Base-by-base conservation (phyloP, 2,888 invertebrate genomes). In the Polyommatus icarus region DNA sequence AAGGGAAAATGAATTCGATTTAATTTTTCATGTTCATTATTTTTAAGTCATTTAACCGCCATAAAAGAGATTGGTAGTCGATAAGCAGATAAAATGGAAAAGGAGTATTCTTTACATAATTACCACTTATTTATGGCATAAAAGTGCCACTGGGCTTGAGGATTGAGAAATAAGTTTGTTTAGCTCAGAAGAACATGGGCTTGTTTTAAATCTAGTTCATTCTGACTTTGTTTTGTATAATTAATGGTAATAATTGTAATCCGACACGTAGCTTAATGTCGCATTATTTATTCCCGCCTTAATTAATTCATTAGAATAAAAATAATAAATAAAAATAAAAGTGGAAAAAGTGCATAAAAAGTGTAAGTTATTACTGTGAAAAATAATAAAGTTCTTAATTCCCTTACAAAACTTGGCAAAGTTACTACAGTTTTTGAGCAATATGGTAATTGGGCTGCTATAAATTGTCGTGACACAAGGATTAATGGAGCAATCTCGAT, bases 11-110 rank as follows among this genome's bases (percentile, higher is more conserved):
- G 46, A 67, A 67, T 67, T 15, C 67, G 29, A 67, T 67, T 67
- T 32, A 29, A 67, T 67, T 67, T 67, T 67, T 32, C 24, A 67
- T 32, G 67, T 32, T 67, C 67, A 61, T 61, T 61, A 61, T 67
- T 67, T 61, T 67, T 67, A 32, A 32, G 32, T 67, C 15, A 67
- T 32, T 29, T 32, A 67, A 18, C 29, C 8, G 29, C 5, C 67
- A 29, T 24, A 61, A 59, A 61, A 61, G n/a, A 61, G 61, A 61
- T 67, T 32, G 29, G 29, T 67, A 32, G 24, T 24, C 10, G 24
- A 24, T 61, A 24, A 24, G 20, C 10, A 24, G 24, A 61, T 24
- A 24, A 20, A 61, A 59, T 59, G 59, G 24, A 61, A 59, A 20
- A 57, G n/a, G 57, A n/a, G n/a, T 57, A 7, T n/a, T n/a, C 15